phyloP scores from a whole-genome alignment of 2,888 invertebrate species.

The Cantharis nigra region DNA sequence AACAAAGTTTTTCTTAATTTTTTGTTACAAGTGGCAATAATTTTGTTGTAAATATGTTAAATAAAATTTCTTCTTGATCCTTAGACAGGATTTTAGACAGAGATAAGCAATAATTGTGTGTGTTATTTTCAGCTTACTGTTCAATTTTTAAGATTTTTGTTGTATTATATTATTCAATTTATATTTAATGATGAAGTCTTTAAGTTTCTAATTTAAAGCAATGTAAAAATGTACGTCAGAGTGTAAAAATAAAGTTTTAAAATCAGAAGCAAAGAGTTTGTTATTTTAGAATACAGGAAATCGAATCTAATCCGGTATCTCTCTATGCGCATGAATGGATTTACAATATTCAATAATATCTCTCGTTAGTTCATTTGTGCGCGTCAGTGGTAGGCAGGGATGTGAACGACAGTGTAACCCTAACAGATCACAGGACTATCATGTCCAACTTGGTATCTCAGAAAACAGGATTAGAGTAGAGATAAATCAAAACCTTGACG shows the following conservation, averaged over 20 bases:
- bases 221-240: constrained; percentile 2
- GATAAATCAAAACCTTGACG: too few species aligned
- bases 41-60: constrained; percentile 22
- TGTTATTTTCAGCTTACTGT: constrained; percentile 4
- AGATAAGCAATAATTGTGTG: constrained; percentile 26
- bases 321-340: too few species aligned
- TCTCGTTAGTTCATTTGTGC: too few species aligned
- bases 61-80: constrained; percentile 38
- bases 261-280: neutral
- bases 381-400: too few species aligned
- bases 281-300: neutral
- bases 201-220: neutral
- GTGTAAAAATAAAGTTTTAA: neutral
- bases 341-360: too few species aligned
- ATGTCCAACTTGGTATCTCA: too few species aligned
- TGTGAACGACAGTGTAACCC: too few species aligned
- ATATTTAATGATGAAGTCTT: neutral
- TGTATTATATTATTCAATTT: neutral
- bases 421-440: too few species aligned
- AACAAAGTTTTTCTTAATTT: neutral
- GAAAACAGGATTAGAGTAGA: too few species aligned
- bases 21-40: constrained; percentile 10
- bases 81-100: constrained; percentile 35
- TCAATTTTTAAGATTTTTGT: neutral
- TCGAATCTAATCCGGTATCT: too few species aligned